These are phyloP conservation scores for Drosophila azteca DNA, from an alignment of 1,140 invertebrate genomes.

Conservation along the genomic window DNA sequence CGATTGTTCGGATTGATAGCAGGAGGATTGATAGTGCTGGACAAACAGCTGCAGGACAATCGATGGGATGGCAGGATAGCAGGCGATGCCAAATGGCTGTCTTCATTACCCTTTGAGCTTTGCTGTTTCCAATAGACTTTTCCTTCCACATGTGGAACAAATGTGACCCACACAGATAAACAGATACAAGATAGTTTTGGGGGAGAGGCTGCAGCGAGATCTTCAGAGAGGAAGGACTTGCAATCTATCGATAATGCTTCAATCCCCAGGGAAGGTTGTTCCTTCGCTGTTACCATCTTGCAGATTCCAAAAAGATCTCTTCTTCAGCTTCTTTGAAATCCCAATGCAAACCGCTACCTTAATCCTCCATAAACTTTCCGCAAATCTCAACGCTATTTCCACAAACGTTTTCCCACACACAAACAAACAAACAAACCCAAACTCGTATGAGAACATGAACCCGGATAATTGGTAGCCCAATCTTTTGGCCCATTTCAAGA, in stretches of 20 bases:
- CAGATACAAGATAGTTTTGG: too few relatives aligned
- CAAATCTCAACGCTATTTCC: too few relatives aligned
- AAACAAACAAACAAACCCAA: neutral
- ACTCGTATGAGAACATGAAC: neutral
- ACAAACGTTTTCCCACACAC: constrained; percentile 28
- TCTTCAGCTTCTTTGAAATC: too few relatives aligned
- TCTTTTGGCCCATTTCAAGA: constrained; percentile 62
- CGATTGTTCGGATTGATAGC: constrained; percentile 32
- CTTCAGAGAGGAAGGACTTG: too few relatives aligned
- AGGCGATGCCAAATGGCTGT: constrained; percentile 18
- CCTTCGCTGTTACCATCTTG: too few relatives aligned
- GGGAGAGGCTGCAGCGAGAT: too few relatives aligned
- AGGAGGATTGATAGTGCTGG: constrained; percentile 41
- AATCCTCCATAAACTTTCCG: neutral
- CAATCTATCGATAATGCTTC: too few relatives aligned
- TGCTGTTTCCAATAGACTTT: too few relatives aligned
- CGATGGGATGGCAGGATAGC: constrained; percentile 3
- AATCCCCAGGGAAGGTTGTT: too few relatives aligned
- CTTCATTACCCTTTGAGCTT: constrained; percentile 41
- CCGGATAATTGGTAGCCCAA: constrained; percentile 32
- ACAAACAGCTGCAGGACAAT: constrained; percentile 29
- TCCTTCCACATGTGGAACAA: neutral
- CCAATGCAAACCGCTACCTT: too few relatives aligned
- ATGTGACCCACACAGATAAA: too few relatives aligned
- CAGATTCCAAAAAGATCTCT: too few relatives aligned